Evolutionary conservation across 2,888 invertebrate genomes (phyloP).

Genomic region (Abrostola triplasia): DNA sequence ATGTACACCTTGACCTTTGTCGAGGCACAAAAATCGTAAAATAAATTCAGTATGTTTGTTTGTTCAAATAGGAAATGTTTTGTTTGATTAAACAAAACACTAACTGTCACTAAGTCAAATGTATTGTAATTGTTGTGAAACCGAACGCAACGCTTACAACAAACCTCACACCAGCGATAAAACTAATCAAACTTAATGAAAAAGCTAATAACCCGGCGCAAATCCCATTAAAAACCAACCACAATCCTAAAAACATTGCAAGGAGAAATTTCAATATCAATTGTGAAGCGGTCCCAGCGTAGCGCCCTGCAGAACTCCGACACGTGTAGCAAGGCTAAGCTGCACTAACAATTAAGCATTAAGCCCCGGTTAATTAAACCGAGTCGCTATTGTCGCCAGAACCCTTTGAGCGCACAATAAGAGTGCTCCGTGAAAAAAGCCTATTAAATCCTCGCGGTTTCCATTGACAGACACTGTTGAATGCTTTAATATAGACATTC

Average conservation of each 20-base stretch:
- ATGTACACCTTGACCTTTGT: too few relatives aligned
- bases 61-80: too few relatives aligned
- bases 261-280: slow-evolving; percentile 79
- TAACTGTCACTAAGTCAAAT: slow-evolving; percentile 1
- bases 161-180: slow-evolving; percentile 17
- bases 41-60: too few relatives aligned
- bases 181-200: slow-evolving; percentile 44
- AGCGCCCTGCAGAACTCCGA: slow-evolving; percentile 76
- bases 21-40: too few relatives aligned
- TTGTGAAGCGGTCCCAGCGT: slow-evolving; percentile 67
- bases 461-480: slow-evolving; percentile 61
- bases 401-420: slow-evolving; percentile 84
- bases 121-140: background rate
- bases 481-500: slow-evolving; percentile 63
- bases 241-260: slow-evolving; percentile 55
- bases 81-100: too few relatives aligned
- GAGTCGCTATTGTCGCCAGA: slow-evolving; percentile 81
- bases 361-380: slow-evolving; percentile 87
- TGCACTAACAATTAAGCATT: slow-evolving; percentile 87
- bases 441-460: slow-evolving; percentile 75
- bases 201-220: slow-evolving; percentile 53
- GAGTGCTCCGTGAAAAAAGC: slow-evolving; percentile 76
- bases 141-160: slow-evolving; percentile 8
- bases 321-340: slow-evolving; percentile 86
- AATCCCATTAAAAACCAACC: slow-evolving; percentile 57